Conservation (phyloP, 2,797 vertebrate species). For the Taenioides sp. region DNA sequence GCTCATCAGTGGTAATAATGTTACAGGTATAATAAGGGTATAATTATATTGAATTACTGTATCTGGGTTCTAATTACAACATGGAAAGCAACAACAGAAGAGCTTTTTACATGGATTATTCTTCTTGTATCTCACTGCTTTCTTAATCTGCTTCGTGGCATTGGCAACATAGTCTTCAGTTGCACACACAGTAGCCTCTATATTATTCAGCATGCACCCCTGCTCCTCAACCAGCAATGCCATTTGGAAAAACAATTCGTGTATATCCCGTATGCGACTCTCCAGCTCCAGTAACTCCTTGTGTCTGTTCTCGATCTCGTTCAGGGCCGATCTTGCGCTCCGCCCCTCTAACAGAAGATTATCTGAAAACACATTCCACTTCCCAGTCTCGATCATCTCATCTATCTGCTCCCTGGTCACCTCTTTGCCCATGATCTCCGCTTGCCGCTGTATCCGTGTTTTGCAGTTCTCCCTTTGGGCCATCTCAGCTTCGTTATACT, state of each 20-base stretch:
- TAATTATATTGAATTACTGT: not conserved
- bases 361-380: constrained; percentile 93
- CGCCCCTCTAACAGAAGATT: constrained; percentile 88
- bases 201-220: constrained; percentile 85
- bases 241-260: constrained; percentile 92
- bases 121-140: constrained; percentile 86
- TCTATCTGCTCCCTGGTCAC: constrained; percentile 90
- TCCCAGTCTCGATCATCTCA: constrained; percentile 94
- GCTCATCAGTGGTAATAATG: not conserved
- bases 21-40: not conserved
- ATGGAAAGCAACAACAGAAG: constrained; percentile 91
- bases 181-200: constrained; percentile 84
- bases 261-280: constrained; percentile 88
- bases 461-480: constrained; percentile 92
- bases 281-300: constrained; percentile 93
- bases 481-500: constrained; percentile 91
- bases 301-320: constrained; percentile 92
- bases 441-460: constrained; percentile 92
- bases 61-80: constrained; percentile 65
- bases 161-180: constrained; percentile 85
- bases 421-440: constrained; percentile 96
- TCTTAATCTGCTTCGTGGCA: constrained; percentile 79
- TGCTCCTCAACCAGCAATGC: constrained; percentile 92
- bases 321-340: constrained; percentile 84
- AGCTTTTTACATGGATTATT: constrained; percentile 87